phyloP scores from a whole-genome alignment of 1,140 invertebrate species.

The Lucilia sericata region DNA sequence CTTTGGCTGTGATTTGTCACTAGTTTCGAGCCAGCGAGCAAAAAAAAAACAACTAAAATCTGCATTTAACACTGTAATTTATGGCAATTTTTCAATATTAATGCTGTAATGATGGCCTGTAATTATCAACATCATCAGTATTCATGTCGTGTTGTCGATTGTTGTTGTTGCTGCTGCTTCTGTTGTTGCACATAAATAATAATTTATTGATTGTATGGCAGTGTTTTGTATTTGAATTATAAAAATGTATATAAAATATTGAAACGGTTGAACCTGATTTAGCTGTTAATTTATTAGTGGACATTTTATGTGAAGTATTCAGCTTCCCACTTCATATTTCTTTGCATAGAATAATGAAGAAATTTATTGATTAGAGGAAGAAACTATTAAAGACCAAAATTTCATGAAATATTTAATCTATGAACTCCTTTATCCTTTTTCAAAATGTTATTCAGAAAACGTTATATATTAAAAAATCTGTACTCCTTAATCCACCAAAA shows the following conservation, averaged over 20 bases:
- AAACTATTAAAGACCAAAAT: too few relatives aligned
- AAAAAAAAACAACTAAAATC: neutral
- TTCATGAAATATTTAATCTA: too few relatives aligned
- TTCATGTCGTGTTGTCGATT: constrained; percentile 25
- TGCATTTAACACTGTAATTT: constrained; percentile 40
- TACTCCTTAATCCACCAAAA: too few relatives aligned
- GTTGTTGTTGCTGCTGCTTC: neutral
- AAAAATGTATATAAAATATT: neutral
- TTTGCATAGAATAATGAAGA: too few relatives aligned
- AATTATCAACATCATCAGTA: constrained; percentile 41
- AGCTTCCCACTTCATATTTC: too few relatives aligned
- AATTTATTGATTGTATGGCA: neutral
- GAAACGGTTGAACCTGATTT: neutral
- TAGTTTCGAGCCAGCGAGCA: neutral
- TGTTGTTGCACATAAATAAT: constrained; percentile 1
- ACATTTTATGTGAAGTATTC: too few relatives aligned
- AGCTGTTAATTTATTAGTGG: neutral
- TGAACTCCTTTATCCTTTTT: too few relatives aligned
- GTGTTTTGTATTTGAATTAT: neutral
- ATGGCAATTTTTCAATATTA: constrained; percentile 44
- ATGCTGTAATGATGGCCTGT: constrained; percentile 38
- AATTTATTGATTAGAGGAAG: too few relatives aligned
- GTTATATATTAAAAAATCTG: too few relatives aligned
- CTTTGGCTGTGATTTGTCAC: constrained; percentile 37
- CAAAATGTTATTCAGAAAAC: too few relatives aligned